Percentiles rank a stretch among this genome's conserved stretches.
These are phyloP conservation scores for Meteorus cinctellus DNA, from an alignment of 2,888 invertebrate species.

Conservation along the genomic window DNA sequence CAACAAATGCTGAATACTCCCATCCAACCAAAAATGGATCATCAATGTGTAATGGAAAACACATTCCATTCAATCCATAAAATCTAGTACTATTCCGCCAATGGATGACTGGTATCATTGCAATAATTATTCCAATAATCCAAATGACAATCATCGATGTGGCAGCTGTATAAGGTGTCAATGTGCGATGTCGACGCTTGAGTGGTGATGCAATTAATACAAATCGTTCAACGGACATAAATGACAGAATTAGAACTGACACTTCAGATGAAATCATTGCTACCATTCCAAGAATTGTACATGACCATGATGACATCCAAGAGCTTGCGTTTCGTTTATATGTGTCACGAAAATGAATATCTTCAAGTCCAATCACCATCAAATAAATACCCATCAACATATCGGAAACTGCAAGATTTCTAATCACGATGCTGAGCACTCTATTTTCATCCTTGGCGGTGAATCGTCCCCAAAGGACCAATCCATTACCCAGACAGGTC, in stretches of 20 bases:
- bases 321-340: slow-evolving; percentile 77
- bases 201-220: slow-evolving; percentile 79
- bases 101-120: slow-evolving; percentile 77
- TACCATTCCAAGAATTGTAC: slow-evolving; percentile 77
- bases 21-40: slow-evolving; percentile 81
- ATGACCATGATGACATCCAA: slow-evolving; percentile 82
- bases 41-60: slow-evolving; percentile 82
- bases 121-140: slow-evolving; percentile 77
- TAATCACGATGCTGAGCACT: slow-evolving; percentile 78
- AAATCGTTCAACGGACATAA: slow-evolving; percentile 82
- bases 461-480: slow-evolving; percentile 79
- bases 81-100: slow-evolving; percentile 78
- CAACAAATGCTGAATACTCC: slow-evolving; percentile 83
- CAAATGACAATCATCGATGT: slow-evolving; percentile 77
- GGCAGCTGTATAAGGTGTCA: slow-evolving; percentile 76
- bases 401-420: slow-evolving; percentile 81
- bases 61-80: slow-evolving; percentile 81
- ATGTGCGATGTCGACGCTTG: slow-evolving; percentile 75
- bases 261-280: slow-evolving; percentile 82
- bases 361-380: slow-evolving; percentile 78
- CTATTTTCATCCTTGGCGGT: slow-evolving; percentile 78
- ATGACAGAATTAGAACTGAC: slow-evolving; percentile 80
- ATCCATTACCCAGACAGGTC: slow-evolving; percentile 78
- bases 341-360: slow-evolving; percentile 76
- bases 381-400: slow-evolving; percentile 82